Conservation (phyloP, 30 jellyfish, hydroid and myxozoan genomes). For the Euphysa ruthae region DNA sequence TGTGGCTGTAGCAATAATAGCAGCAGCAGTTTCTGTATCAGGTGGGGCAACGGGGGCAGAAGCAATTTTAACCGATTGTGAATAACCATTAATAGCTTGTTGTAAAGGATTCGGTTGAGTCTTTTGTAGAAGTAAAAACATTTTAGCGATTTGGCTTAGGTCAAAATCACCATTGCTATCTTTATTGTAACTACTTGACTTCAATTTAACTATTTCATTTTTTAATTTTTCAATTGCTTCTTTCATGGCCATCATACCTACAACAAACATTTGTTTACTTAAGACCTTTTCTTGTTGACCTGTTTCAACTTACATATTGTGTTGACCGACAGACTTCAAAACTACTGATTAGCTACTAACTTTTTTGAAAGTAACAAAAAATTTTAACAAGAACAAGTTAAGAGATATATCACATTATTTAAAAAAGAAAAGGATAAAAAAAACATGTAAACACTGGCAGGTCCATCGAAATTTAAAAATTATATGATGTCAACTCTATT, state of each 20-base stretch:
- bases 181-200: neutral
- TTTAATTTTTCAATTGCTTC: conserved; percentile 63
- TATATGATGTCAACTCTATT: too few species aligned
- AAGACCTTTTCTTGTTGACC: too few species aligned
- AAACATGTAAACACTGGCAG: too few species aligned
- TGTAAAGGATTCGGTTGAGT: conserved; percentile 48
- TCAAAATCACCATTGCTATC: too few species aligned
- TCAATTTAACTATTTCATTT: conserved; percentile 69
- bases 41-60: conserved; percentile 31
- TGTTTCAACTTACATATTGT: too few species aligned
- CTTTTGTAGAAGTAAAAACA: neutral
- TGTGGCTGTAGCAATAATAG: conserved; percentile 66
- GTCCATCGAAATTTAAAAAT: too few species aligned
- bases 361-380: too few species aligned
- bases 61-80: conserved; percentile 14
- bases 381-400: too few species aligned
- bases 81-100: conserved; percentile 32
- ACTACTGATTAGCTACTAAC: too few species aligned
- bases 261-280: conserved; percentile 55
- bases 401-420: too few species aligned
- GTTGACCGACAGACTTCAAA: too few species aligned
- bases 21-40: conserved; percentile 39
- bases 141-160: neutral
- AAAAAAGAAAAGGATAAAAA: too few species aligned
- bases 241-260: conserved; percentile 48